Base-by-base conservation (phyloP, 2,113 vertebrate species). In the Neolamprologus tretocephalus region DNA sequence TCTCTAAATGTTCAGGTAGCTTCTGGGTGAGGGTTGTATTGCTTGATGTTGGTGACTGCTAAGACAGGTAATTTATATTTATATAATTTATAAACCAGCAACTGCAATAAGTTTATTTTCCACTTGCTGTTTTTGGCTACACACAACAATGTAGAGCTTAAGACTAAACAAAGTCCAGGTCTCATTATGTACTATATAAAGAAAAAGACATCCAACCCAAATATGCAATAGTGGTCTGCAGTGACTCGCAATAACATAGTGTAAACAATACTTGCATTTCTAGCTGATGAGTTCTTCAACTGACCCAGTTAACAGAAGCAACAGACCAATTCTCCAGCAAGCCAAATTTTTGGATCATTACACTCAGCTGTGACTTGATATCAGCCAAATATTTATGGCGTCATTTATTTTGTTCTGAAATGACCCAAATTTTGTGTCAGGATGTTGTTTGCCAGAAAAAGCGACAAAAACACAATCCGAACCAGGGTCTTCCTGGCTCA, bases 351-450 rank as follows among this genome's bases (percentile, higher is more conserved):
- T 86, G 80, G 75, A 82, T 86, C 81, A 82, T 31, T 84, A 57
- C 54, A 73, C 81, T 90, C 88, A 89, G 87, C 84, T 89, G 91
- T 78, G 87, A 61, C 63, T 83, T 83, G 54, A 84, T 83, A 81
- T 85, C 42, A 33, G 81, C 35, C 78, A 89, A 91, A 86, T 87
- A 87, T 86, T 87, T 21, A 51, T 53, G 13, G 40, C 6, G 14
- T 57, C 14, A 49, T 81, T 81, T 53, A n/a, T 66, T 81, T 78
- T 87, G 23, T 84, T 63, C 28, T 19, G 3, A 42, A 54, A 82
- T 58, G n/a, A 40, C 35, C 58, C 58, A 83, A 11, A 84, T 84
- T 37, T 78, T 78, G 26, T 53, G 80, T 54, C 47, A 79, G 37
- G 35, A 47, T n/a, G 47, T 63, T 11, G 37, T 42, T 57, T 3